Evolutionary conservation across 2,888 invertebrate genomes (phyloP).

Genomic region (Andricus curvator): DNA sequence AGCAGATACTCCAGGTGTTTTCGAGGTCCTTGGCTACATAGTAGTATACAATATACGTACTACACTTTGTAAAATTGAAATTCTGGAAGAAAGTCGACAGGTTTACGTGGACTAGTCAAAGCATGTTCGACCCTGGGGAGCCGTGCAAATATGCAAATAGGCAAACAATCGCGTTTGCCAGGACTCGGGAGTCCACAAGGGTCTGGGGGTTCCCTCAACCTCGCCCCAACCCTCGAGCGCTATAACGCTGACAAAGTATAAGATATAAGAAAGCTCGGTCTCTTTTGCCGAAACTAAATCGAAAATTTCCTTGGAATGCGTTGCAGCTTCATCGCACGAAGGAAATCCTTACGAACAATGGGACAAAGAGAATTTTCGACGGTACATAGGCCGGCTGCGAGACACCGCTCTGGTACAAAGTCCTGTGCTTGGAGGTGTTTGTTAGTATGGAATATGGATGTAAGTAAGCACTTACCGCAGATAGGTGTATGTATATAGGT

Average conservation of each 20-base stretch:
- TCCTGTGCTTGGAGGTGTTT: constrained; percentile 47
- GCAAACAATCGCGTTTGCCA: constrained; percentile 49
- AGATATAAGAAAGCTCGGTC: constrained; percentile 15
- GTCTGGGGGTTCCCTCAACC: constrained; percentile 18
- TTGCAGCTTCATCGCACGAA: constrained; percentile 51
- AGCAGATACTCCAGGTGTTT: constrained; percentile 23
- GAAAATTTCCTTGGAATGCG: constrained; percentile 62
- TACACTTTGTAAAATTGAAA: constrained; percentile 10
- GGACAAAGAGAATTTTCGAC: constrained; percentile 67
- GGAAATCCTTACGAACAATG: constrained; percentile 60
- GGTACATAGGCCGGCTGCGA: constrained; percentile 65
- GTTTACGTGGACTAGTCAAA: constrained; percentile 35
- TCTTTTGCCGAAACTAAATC: constrained; percentile 53
- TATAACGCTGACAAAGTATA: constrained; percentile 28
- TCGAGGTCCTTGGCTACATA: not conserved
- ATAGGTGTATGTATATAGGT: not conserved
- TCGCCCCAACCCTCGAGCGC: not conserved
- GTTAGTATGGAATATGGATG: not conserved
- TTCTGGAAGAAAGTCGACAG: constrained; percentile 22
- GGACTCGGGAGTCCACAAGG: constrained; percentile 36
- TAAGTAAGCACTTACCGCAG: not conserved
- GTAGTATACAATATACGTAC: too few species aligned
- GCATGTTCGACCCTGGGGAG: constrained; percentile 35
- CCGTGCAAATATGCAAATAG: constrained; percentile 56
- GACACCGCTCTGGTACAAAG: constrained; percentile 53